Percentiles rank a stretch among this genome's conserved stretches.
Evolutionary conservation across 2,113 vertebrate species (phyloP).

Genomic region (Pomatorhinus ruficollis): DNA sequence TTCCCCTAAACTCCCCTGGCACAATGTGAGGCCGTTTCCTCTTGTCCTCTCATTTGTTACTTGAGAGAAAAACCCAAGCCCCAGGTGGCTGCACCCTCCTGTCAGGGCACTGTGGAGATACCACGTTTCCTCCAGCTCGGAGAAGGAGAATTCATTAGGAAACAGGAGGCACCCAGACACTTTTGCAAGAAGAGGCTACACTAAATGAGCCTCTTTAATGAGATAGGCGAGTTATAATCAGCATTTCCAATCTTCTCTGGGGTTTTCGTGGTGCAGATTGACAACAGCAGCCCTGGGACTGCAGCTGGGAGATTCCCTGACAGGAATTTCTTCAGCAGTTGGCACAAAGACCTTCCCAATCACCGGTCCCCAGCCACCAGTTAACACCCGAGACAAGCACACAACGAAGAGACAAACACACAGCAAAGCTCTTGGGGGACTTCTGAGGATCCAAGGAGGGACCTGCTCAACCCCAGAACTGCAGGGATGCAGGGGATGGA

Average conservation of each 20-base stretch:
- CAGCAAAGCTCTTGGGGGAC: fast-evolving
- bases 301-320: background rate
- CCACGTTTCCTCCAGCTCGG: background rate
- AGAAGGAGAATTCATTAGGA: background rate
- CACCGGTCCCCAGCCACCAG: background rate
- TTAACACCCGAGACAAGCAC: too few relatives aligned
- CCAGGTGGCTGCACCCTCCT: background rate
- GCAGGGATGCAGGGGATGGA: background rate
- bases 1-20: background rate
- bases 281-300: background rate
- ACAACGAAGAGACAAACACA: too few relatives aligned
- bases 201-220: background rate
- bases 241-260: background rate
- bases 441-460: fast-evolving
- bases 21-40: background rate
- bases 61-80: background rate
- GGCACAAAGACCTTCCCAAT: background rate
- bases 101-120: background rate
- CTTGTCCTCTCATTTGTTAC: background rate
- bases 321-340: background rate
- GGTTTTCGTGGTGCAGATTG: background rate
- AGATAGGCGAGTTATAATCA: background rate
- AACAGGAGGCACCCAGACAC: background rate
- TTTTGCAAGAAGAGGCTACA: background rate
- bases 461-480: background rate